Base-by-base conservation (phyloP, 2,113 vertebrate species). In the Pterocles burchelli region DNA sequence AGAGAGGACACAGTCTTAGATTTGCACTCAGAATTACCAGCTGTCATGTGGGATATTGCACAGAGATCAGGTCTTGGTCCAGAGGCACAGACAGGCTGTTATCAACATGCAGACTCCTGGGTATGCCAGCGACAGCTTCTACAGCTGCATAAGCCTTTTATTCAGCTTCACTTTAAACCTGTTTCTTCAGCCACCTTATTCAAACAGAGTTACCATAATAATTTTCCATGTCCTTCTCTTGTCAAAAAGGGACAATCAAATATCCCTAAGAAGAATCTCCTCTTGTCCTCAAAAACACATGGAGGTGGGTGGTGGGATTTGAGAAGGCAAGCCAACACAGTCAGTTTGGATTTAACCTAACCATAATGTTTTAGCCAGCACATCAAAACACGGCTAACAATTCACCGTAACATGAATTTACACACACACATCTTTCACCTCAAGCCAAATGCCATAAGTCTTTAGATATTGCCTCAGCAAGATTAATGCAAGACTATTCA, bases 381-480 rank as follows among this genome's bases (percentile, higher is more conserved):
- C 84, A 74, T 77, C 54, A 76, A 88, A 71, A 51, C 67, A n/a
- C 0, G 19, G 63, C 51, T 34, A 59, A 76, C 72, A 66, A 66
- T 29, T 58, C 29, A 54, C 13, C 3, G 2, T 90, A 85, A 83
- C 49, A 55, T 3, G 22, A 77, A 86, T 84, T 90, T 66, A 66
- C 68, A 83, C 4, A 0, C 45, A 34, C 33, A 8, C 0, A 0
- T 10, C 45, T 88, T 41, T 62, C 41, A 67, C 58, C 26, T 88
- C 59, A 48, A 91, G 71, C 24, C 90, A 96, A 86, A 88, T 9
- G 28, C 34, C 59, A 6, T 46, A 83, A 83, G 41, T 54, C 84
- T 91, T 72, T 19, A 76, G 76, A 36, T 12, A 15, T 17, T 89
- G 91, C 75, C 71, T 80, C 85, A 90, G 75, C 36, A 83, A 73